Conservation (phyloP, 2,797 vertebrate genomes). For the Xenops minutus region DNA sequence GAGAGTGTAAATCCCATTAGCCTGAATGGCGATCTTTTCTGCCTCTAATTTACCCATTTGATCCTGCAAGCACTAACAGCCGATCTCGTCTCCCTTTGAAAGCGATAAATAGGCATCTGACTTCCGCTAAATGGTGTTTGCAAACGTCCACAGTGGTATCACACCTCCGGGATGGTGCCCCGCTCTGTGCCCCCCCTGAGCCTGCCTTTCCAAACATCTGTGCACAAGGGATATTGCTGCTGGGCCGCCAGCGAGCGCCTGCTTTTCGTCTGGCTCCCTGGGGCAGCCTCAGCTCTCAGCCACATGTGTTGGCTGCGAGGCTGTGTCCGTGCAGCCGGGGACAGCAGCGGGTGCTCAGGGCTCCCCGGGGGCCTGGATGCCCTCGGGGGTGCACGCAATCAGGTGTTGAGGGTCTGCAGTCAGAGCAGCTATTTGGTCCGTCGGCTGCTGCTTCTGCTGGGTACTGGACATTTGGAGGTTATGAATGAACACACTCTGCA, state of each 20-base stretch:
- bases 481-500: accelerated
- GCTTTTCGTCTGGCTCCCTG: background rate
- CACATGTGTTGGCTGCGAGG: background rate
- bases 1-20: constrained; percentile 63
- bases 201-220: background rate
- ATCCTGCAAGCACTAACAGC: constrained; percentile 39
- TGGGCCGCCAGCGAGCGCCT: background rate
- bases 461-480: no score
- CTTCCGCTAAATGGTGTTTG: constrained; percentile 23
- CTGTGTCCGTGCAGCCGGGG: accelerated
- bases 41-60: constrained; percentile 58
- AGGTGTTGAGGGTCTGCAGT: background rate
- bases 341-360: accelerated
- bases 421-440: background rate
- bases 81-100: constrained; percentile 30
- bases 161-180: background rate
- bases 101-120: constrained; percentile 11
- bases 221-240: background rate
- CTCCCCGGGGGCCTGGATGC: accelerated
- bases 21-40: constrained; percentile 56
- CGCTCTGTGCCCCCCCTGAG: background rate
- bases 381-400: background rate
- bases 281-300: background rate
- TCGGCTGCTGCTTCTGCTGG: background rate
- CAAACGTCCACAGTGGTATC: background rate